phyloP scores from a whole-genome alignment of 2,797 vertebrate species.

The Staurois parvus region DNA sequence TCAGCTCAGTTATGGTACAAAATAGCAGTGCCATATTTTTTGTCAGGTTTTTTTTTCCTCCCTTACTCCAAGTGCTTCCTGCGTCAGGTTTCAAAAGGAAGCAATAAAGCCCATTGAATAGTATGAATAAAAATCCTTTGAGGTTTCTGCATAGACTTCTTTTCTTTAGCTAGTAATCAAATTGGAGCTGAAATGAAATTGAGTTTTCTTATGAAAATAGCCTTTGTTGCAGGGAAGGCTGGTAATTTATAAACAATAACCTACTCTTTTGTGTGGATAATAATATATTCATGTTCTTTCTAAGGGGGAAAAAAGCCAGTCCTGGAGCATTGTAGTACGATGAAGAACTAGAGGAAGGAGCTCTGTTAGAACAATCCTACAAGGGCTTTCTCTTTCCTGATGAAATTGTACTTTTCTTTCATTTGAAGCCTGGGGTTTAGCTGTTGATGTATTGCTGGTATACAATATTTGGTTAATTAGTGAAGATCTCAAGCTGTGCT shows the following conservation, averaged over 20 bases:
- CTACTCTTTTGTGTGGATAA: conserved; percentile 96
- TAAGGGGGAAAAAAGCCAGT: conserved; percentile 87
- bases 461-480: conserved; percentile 76
- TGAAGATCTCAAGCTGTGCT: conserved; percentile 80
- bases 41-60: conserved; percentile 86
- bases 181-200: conserved; percentile 99
- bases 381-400: conserved; percentile 73
- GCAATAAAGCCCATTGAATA: conserved; percentile 98
- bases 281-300: conserved; percentile 98
- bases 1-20: conserved; percentile 91
- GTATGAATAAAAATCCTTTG: conserved; percentile 97
- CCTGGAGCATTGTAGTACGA: conserved; percentile 84
- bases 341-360: conserved; percentile 79
- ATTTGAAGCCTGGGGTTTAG: conserved; percentile 64
- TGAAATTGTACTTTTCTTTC: conserved; percentile 73
- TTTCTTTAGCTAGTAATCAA: conserved; percentile 99
- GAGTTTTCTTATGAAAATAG: conserved; percentile 99
- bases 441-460: conserved; percentile 72
- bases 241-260: conserved; percentile 99
- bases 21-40: conserved; percentile 97
- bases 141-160: conserved; percentile 91
- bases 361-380: conserved; percentile 78
- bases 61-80: conserved; percentile 95
- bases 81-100: conserved; percentile 97
- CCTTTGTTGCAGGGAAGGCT: conserved; percentile 97